Evolutionary conservation across 2,888 invertebrate genomes (phyloP).

Genomic region (Phyllotreta cruciferae): DNA sequence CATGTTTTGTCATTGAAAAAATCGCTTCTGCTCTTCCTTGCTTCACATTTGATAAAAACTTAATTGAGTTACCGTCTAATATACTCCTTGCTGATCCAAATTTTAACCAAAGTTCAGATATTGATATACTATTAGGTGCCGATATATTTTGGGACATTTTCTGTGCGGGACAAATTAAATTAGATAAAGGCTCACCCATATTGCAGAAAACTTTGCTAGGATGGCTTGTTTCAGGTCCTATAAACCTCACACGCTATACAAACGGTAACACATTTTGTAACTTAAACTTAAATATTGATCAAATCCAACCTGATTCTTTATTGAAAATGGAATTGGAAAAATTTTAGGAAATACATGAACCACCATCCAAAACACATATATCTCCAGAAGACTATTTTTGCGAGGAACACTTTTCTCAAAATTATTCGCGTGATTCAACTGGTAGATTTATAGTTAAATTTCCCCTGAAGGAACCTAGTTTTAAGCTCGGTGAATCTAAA

Average conservation of each 20-base stretch:
- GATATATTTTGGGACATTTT: background rate
- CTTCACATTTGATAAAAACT: slow-evolving; percentile 16
- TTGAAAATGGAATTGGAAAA: slow-evolving; percentile 9
- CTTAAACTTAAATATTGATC: background rate
- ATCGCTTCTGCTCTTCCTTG: slow-evolving; percentile 20
- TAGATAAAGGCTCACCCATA: slow-evolving; percentile 6
- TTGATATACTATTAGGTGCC: slow-evolving; percentile 9
- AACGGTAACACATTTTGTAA: background rate
- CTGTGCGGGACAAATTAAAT: slow-evolving; percentile 17
- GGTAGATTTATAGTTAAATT: slow-evolving; percentile 27
- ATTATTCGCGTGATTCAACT: slow-evolving; percentile 9
- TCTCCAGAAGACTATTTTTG: slow-evolving; percentile 21
- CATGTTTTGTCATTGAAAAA: slow-evolving; percentile 14
- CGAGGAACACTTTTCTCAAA: slow-evolving; percentile 17
- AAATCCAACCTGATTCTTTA: slow-evolving; percentile 1
- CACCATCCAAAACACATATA: background rate
- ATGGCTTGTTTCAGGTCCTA: background rate
- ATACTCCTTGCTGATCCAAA: slow-evolving; percentile 5
- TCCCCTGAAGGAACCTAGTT: slow-evolving; percentile 16
- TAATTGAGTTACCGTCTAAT: slow-evolving; percentile 5
- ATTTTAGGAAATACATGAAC: slow-evolving; percentile 28
- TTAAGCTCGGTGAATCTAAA: slow-evolving; percentile 17
- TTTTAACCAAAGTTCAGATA: background rate
- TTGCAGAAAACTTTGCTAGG: slow-evolving; percentile 5
- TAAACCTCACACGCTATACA: background rate